phyloP scores from a whole-genome alignment of 2,797 vertebrate species.

The Pseudocheirus occidentalis region DNA sequence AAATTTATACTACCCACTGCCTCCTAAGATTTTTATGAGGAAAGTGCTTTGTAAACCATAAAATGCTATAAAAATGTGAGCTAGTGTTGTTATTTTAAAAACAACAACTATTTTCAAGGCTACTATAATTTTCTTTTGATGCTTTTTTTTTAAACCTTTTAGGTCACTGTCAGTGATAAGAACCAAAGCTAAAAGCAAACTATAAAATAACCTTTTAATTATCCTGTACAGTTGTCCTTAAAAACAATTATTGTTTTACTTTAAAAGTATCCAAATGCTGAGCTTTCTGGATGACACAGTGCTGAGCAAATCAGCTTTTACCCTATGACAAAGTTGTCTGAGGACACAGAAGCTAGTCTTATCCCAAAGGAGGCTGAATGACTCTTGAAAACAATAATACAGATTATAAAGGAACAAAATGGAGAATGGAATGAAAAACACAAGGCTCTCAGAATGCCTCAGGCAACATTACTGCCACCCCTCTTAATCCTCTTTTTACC shows the following conservation, averaged over 20 bases:
- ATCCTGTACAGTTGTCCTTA: background rate
- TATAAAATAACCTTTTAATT: background rate
- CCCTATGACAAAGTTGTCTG: background rate
- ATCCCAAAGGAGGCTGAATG: background rate
- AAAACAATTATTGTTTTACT: background rate
- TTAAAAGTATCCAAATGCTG: background rate
- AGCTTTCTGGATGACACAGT: background rate
- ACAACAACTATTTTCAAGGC: background rate
- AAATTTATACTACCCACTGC: background rate
- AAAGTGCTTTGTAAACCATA: background rate
- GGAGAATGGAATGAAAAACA: background rate
- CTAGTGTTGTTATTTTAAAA: background rate
- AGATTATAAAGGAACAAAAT: background rate
- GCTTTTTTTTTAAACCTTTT: background rate
- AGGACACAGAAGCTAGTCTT: background rate
- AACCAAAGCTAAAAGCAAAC: background rate
- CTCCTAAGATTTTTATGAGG: background rate
- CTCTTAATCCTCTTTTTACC: background rate
- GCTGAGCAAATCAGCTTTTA: background rate
- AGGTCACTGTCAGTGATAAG: background rate
- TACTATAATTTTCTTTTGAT: background rate
- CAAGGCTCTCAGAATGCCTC: background rate
- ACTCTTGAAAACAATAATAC: background rate
- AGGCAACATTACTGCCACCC: background rate
- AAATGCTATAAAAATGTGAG: background rate